Conservation (phyloP, 2,797 vertebrate species). For the Micrastur ruficollis region DNA sequence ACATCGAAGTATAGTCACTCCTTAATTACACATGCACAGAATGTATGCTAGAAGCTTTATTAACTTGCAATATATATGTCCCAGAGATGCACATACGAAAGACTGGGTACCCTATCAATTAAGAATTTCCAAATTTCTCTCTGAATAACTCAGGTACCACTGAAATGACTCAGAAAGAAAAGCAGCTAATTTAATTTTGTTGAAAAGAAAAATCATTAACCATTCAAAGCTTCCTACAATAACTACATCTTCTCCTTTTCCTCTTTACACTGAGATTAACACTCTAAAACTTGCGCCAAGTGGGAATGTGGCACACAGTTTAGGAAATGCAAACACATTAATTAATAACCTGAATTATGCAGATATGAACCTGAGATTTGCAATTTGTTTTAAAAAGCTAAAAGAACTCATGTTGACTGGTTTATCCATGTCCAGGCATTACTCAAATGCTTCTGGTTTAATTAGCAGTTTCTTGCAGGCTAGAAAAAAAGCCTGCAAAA, state of each 20-base stretch:
- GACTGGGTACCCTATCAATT: not conserved
- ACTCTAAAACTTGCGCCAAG: not conserved
- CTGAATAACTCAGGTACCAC: not conserved
- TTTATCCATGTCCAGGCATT: not conserved
- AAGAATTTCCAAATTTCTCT: not conserved
- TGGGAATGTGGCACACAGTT: not conserved
- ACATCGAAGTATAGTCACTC: not conserved
- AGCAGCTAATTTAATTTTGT: not conserved
- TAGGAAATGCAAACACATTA: not conserved
- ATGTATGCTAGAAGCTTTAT: not conserved
- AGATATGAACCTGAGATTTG: not conserved
- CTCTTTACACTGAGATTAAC: not conserved
- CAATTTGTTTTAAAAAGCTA: not conserved
- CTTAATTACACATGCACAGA: not conserved
- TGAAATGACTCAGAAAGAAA: not conserved
- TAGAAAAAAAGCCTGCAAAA: not conserved
- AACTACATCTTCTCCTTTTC: not conserved
- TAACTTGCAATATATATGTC: not conserved
- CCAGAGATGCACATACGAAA: not conserved
- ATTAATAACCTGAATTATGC: slow-evolving; percentile 18
- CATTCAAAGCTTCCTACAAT: not conserved
- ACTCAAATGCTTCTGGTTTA: not conserved
- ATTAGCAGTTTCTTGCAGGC: not conserved
- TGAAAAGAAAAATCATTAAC: not conserved
- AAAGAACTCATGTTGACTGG: not conserved